Percentiles rank a stretch among this genome's conserved stretches.
phyloP scores from a whole-genome alignment of 1,140 invertebrate species.

The Coboldia fuscipes region DNA sequence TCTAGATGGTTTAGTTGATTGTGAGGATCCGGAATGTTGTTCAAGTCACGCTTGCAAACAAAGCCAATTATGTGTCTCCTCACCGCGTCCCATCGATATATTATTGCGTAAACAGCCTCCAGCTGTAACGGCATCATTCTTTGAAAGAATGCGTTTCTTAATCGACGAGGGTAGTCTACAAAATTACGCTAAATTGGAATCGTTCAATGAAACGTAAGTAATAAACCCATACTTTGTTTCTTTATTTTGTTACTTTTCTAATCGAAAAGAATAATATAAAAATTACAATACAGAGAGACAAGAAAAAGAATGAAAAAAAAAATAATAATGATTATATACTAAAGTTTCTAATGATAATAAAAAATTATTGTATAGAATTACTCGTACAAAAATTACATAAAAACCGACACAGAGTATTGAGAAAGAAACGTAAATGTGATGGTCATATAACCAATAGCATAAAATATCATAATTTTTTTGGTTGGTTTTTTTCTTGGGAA shows the following conservation, averaged over 20 bases:
- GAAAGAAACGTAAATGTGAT: too few relatives aligned
- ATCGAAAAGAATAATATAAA: too few relatives aligned
- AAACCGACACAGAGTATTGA: too few relatives aligned
- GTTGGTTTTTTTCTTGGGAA: too few relatives aligned
- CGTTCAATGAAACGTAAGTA: constrained; percentile 93
- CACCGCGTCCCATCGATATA: constrained; percentile 85
- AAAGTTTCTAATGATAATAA: too few relatives aligned
- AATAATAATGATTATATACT: too few relatives aligned
- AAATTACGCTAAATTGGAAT: constrained; percentile 81
- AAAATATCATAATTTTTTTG: too few relatives aligned
- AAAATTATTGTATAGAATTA: too few relatives aligned
- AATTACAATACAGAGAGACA: too few relatives aligned
- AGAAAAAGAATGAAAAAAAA: too few relatives aligned
- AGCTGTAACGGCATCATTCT: constrained; percentile 90
- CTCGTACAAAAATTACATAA: too few relatives aligned
- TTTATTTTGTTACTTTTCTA: neutral
- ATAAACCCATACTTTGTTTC: neutral
- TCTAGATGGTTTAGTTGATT: constrained; percentile 85
- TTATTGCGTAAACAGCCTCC: constrained; percentile 83
- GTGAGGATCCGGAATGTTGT: constrained; percentile 95
- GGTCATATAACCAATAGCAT: too few relatives aligned
- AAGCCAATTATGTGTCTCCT: constrained; percentile 73
- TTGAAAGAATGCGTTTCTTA: constrained; percentile 93
- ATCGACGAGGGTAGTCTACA: constrained; percentile 95
- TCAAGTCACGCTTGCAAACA: constrained; percentile 54